Evolutionary conservation across 2,797 vertebrate species (phyloP).

Genomic region (Chaetodon trifasciatus): DNA sequence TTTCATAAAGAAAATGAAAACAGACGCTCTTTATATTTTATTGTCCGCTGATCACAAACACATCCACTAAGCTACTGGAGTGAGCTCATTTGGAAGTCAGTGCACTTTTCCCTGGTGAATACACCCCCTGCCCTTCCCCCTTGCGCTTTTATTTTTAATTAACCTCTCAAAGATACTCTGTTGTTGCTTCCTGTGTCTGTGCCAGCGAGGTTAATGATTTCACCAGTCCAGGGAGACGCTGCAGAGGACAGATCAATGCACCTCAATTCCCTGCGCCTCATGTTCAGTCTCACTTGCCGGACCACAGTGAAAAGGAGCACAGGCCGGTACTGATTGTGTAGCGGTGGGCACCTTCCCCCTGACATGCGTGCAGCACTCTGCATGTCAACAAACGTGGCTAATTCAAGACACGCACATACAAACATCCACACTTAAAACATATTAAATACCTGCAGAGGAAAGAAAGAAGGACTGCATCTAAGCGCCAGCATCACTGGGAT

Average conservation of each 20-base stretch:
- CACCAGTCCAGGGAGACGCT: conserved; percentile 81
- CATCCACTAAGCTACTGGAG: conserved; percentile 55
- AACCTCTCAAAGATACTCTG: conserved; percentile 88
- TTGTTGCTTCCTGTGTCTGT: conserved; percentile 86
- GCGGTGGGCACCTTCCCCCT: conserved; percentile 38
- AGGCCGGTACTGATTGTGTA: conserved; percentile 70
- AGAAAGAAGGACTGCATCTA: neutral
- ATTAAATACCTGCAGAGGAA: conserved; percentile 41
- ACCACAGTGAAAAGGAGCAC: conserved; percentile 81
- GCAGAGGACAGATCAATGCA: conserved; percentile 88
- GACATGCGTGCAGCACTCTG: conserved; percentile 44
- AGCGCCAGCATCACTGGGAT: neutral
- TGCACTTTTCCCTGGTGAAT: conserved; percentile 80
- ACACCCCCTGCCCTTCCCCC: conserved; percentile 70
- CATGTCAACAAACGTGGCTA: conserved; percentile 54
- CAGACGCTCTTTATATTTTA: conserved; percentile 12
- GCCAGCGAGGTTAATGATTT: conserved; percentile 90
- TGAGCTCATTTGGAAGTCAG: conserved; percentile 85
- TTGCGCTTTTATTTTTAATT: conserved; percentile 88
- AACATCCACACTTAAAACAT: conserved; percentile 16
- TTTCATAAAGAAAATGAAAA: conserved; percentile 22
- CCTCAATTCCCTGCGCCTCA: conserved; percentile 84
- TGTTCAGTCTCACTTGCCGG: conserved; percentile 83
- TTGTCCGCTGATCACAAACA: conserved; percentile 45
- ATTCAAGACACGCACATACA: conserved; percentile 28